Evolutionary conservation across 2,888 invertebrate genomes (phyloP).

Genomic region (Lycocerus yunnanus): DNA sequence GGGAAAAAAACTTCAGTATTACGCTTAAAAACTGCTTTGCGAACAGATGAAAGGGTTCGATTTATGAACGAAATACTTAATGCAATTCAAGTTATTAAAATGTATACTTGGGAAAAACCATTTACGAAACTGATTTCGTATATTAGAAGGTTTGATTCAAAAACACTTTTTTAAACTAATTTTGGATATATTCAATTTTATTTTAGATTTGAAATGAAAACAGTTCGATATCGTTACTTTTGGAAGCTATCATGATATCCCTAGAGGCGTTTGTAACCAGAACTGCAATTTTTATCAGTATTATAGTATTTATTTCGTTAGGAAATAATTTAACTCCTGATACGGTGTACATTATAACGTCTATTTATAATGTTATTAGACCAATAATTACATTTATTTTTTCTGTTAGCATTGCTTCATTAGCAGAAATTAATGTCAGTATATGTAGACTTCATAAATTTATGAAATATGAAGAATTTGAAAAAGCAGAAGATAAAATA

Average conservation of each 20-base stretch:
- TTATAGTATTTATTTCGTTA: conserved; percentile 75
- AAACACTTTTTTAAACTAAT: neutral
- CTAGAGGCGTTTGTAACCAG: conserved; percentile 89
- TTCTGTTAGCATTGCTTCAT: conserved; percentile 81
- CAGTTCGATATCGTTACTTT: conserved; percentile 75
- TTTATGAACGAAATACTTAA: conserved; percentile 74
- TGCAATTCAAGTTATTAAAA: conserved; percentile 88
- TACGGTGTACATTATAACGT: conserved; percentile 86
- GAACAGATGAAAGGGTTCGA: conserved; percentile 69
- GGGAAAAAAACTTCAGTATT: conserved; percentile 52
- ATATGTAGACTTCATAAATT: conserved; percentile 70
- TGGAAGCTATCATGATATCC: conserved; percentile 76
- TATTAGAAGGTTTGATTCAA: conserved; percentile 63
- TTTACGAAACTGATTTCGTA: conserved; percentile 80
- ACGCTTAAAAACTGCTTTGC: conserved; percentile 60
- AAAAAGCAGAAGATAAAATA: conserved; percentile 31
- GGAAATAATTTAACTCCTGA: conserved; percentile 79
- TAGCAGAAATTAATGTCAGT: conserved; percentile 80
- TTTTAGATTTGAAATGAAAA: conserved; percentile 71
- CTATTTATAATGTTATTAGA: conserved; percentile 86
- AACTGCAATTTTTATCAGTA: conserved; percentile 82
- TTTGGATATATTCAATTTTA: conserved; percentile 7
- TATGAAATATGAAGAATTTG: conserved; percentile 58
- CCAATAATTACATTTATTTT: conserved; percentile 90
- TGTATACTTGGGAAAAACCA: conserved; percentile 96